Base-by-base conservation (phyloP, 1,140 invertebrate genomes). In the Trichonephila inaurata region DNA sequence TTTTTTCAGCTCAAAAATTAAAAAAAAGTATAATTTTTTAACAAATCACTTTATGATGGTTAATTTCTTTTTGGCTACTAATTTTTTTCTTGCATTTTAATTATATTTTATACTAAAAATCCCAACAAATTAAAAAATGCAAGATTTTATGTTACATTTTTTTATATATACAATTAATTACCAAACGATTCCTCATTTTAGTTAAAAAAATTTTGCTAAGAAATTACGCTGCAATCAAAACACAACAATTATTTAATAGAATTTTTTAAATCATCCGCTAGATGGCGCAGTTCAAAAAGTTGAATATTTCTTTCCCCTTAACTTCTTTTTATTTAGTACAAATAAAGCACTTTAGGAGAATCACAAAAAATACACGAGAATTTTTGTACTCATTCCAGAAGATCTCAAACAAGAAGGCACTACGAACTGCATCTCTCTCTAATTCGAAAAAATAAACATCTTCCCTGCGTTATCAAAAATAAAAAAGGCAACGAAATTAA, bases 401-500 rank as follows among this genome's bases (percentile, higher is more conserved):
- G 69, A 40, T 81, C 28, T 28, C 24, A 92, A 93, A 66, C 58
- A 18, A 88, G 92, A 93, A 93, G 92, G 92, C 92, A 93, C 92
- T 93, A 93, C 92, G 44, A 87, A 93, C 33, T 40, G 62, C 64
- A 77, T 86, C n/a, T n/a, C n/a, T n/a, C n/a, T n/a, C 90, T 91
- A 91, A 61, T 51, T 66, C 90, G 16, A 93, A 92, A 93, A 93
- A 88, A 93, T 93, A 93, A 72, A 51, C n/a, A 61, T 88, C 66
- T 77, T 81, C 60, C 89, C 72, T 51, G 12, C n/a, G 40, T 58
- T 93, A 93, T 93, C 91, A 93, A 93, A 93, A 93, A 93, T 93
- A 93, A 93, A 77, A 69, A 93, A 93, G 83, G 92, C 92, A 93
- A 93, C 28, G n/a, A 91, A 93, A 93, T 93, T 93, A 93, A 93